A percentile compares a stretch with the other conserved stretches of the same genome.
These are phyloP conservation scores for Loxodonta africana DNA, from an alignment of 2,113 vertebrate species.

Conservation along the genomic window DNA sequence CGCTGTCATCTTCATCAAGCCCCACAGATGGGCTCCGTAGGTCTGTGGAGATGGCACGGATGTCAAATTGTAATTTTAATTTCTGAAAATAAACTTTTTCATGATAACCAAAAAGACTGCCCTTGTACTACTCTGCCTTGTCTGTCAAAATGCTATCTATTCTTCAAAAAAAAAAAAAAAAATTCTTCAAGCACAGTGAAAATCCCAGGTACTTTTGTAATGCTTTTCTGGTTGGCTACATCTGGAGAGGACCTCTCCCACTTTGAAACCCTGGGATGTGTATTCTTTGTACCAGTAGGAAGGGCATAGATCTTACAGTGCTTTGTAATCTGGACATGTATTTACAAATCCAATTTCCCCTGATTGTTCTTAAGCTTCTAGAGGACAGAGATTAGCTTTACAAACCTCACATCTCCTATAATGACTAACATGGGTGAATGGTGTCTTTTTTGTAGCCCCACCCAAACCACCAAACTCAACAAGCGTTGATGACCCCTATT, in stretches of 20 bases:
- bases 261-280: background rate
- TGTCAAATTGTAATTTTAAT: slow-evolving; percentile 24
- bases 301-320: background rate
- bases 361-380: background rate
- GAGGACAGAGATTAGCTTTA: background rate
- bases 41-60: background rate
- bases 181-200: background rate
- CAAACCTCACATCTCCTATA: background rate
- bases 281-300: background rate
- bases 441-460: background rate
- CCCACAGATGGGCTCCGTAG: background rate
- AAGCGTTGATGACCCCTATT: background rate
- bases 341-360: background rate
- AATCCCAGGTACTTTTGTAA: background rate
- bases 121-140: background rate
- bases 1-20: background rate
- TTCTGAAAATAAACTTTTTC: slow-evolving; percentile 44
- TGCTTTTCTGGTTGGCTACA: background rate
- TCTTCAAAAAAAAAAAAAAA: background rate
- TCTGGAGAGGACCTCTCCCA: background rate
- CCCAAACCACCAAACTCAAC: background rate
- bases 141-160: background rate
- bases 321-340: background rate
- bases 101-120: background rate
- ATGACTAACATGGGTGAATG: background rate